A percentile compares a stretch with the other conserved stretches of the same genome.
phyloP scores from a whole-genome alignment of 2,888 invertebrate species.

The Drosophila macrospina region DNA sequence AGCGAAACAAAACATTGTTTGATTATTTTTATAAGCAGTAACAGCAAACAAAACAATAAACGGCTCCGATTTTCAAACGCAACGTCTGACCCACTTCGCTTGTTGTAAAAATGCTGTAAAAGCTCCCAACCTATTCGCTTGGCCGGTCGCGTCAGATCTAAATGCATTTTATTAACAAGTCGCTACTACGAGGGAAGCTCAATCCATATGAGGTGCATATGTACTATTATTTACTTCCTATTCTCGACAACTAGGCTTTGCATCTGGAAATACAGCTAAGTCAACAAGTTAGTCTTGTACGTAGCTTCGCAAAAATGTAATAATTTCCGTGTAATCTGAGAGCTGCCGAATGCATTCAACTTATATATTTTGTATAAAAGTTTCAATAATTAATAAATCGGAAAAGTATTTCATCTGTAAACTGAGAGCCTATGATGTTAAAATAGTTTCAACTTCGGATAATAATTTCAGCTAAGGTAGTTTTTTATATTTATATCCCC shows the following conservation, averaged over 20 bases:
- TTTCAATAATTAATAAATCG: slow-evolving; percentile 15
- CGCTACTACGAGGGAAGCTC: slow-evolving; percentile 29
- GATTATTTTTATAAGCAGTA: slow-evolving; percentile 68
- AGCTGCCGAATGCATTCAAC: slow-evolving; percentile 32
- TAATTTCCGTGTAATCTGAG: slow-evolving; percentile 57
- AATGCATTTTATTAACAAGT: slow-evolving; percentile 14
- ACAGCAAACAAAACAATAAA: slow-evolving; percentile 60
- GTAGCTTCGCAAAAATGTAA: slow-evolving; percentile 55
- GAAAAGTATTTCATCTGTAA: slow-evolving; percentile 14
- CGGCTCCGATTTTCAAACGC: slow-evolving; percentile 47
- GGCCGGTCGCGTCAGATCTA: slow-evolving; percentile 16
- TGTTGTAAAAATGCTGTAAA: slow-evolving; percentile 53
- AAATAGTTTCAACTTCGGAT: neutral
- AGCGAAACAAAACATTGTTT: slow-evolving; percentile 50
- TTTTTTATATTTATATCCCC: slow-evolving; percentile 10
- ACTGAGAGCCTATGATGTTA: slow-evolving; percentile 27
- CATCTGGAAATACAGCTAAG: slow-evolving; percentile 65
- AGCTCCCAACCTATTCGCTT: slow-evolving; percentile 27
- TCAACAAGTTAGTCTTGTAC: slow-evolving; percentile 52
- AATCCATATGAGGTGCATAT: neutral
- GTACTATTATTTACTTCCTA: slow-evolving; percentile 43
- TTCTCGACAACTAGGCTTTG: slow-evolving; percentile 22
- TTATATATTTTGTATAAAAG: slow-evolving; percentile 27
- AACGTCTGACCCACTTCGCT: slow-evolving; percentile 64
- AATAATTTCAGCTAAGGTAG: slow-evolving; percentile 22